These are phyloP conservation scores for Centropristis striata DNA, from an alignment of 2,113 vertebrate genomes.

Conservation along the genomic window DNA sequence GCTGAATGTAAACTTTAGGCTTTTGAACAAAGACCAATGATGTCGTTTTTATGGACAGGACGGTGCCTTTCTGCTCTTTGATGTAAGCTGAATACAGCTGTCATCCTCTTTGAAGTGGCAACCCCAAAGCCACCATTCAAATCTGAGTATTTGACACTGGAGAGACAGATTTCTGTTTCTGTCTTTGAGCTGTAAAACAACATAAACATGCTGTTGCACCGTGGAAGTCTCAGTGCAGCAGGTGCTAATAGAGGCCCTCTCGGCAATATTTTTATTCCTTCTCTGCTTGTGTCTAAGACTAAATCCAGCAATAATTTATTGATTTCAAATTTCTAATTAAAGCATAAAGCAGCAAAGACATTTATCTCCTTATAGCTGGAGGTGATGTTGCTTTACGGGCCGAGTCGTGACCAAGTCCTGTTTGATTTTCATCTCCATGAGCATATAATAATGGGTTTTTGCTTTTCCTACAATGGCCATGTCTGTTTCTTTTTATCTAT, in stretches of 20 bases:
- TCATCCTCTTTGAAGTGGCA: not conserved
- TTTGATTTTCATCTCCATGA: conserved; percentile 21
- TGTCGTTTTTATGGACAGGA: not conserved
- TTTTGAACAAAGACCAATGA: not conserved
- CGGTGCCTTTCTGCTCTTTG: not conserved
- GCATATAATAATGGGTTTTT: conserved; percentile 25
- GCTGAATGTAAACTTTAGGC: not conserved
- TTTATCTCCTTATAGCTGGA: not conserved
- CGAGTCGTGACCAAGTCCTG: not conserved
- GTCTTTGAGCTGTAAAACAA: not conserved
- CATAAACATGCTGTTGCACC: not conserved
- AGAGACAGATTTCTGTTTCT: not conserved
- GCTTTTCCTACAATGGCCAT: conserved; percentile 16
- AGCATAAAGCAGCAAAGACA: not conserved
- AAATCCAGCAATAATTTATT: not conserved
- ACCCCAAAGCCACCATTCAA: not conserved
- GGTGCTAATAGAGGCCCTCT: not conserved
- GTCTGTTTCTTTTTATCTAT: conserved; percentile 59
- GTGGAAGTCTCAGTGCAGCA: not conserved
- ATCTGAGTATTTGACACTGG: not conserved
- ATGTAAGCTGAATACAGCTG: conserved; percentile 14
- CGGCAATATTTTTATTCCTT: not conserved
- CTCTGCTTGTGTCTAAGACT: not conserved
- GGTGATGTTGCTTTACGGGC: conserved; percentile 15
- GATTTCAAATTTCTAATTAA: conserved; percentile 1